Base-by-base conservation (phyloP, 2,888 invertebrate genomes). In the Drosophila austrosaltans region DNA sequence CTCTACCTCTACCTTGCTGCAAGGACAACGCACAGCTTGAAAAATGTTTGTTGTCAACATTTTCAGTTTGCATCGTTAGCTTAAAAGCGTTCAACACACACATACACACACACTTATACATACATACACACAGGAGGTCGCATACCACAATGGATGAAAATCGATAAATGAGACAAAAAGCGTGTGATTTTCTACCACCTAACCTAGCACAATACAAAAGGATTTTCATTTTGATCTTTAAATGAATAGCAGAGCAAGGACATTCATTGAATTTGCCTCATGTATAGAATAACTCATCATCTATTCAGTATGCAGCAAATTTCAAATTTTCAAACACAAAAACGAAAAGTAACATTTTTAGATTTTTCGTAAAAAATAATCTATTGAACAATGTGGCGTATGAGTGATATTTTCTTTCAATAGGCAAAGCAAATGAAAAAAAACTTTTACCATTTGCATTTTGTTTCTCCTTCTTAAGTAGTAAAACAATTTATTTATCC, bases 1-100 rank as follows among this genome's bases (percentile, higher is more conserved):
- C 75, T 40, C 44, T 81, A 81, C 81, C 76, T 78, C 76, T 85
- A 85, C 87, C 87, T 82, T 75, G 82, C 69, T 64, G 64, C 70
- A 76, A 60, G 70, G 78, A 66, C 68, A 75, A 53, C 79, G 81
- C 85, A 83, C 89, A 86, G 85, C 85, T 89, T 86, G 89, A 86
- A 89, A 86, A 86, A 86, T 89, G 85, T 84, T 84, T 87, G 89
- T 86, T 89, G 89, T 89, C 89, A 87, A 86, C 89, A 86, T 87
- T 86, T 83, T 88, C 79, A 89, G 85, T 89, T 85, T 86, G 88
- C 85, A 89, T 86, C 85, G 85, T 86, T 86, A 87, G 86, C 88
- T 89, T 87, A 80, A 87, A 87, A 85, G 82, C 79, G 71, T 81
- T 69, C 62, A 58, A 57, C 69, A 72, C 72, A 56, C 72, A 48